These are phyloP conservation scores for Palythoa grandis DNA, from an alignment of 92 coral and sea anemone species.

Conservation along the genomic window DNA sequence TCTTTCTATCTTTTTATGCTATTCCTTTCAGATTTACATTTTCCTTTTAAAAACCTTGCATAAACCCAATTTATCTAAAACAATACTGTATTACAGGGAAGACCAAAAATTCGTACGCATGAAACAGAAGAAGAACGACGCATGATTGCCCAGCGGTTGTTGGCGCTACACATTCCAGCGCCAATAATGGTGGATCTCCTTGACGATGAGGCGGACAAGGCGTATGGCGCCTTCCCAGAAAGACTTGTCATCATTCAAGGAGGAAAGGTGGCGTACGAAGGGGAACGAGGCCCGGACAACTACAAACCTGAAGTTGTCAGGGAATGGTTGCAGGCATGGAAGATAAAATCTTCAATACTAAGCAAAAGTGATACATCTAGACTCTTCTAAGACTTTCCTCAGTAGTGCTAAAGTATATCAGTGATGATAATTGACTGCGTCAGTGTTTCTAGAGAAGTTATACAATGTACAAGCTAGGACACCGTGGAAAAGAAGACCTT, in stretches of 20 bases:
- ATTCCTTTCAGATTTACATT: too few species aligned
- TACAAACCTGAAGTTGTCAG: slow-evolving; percentile 36
- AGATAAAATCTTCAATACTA: background rate
- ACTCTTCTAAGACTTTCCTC: background rate
- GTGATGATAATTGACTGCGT: background rate
- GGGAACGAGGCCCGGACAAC: slow-evolving; percentile 45
- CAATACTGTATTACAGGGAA: background rate
- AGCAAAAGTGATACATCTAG: background rate
- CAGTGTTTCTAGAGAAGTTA: too few species aligned
- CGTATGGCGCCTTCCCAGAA: slow-evolving; percentile 61
- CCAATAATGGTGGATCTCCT: slow-evolving; percentile 53
- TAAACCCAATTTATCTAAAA: background rate
- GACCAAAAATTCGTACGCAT: slow-evolving; percentile 44
- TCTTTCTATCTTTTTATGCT: background rate
- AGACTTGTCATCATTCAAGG: slow-evolving; percentile 52
- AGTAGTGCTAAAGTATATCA: background rate
- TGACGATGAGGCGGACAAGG: slow-evolving; percentile 58
- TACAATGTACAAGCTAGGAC: too few species aligned
- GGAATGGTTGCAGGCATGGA: slow-evolving; percentile 26
- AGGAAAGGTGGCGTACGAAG: slow-evolving; percentile 61
- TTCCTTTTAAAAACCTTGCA: too few species aligned
- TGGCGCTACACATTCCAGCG: slow-evolving; percentile 34
- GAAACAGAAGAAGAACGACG: slow-evolving; percentile 55
- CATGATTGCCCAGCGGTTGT: slow-evolving; percentile 47
- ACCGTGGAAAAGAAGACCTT: too few species aligned